Evolutionary conservation across 2,888 invertebrate species (phyloP), one percentile per base, ranked within the genome.

Genomic region (Epiblema foenella): DNA sequence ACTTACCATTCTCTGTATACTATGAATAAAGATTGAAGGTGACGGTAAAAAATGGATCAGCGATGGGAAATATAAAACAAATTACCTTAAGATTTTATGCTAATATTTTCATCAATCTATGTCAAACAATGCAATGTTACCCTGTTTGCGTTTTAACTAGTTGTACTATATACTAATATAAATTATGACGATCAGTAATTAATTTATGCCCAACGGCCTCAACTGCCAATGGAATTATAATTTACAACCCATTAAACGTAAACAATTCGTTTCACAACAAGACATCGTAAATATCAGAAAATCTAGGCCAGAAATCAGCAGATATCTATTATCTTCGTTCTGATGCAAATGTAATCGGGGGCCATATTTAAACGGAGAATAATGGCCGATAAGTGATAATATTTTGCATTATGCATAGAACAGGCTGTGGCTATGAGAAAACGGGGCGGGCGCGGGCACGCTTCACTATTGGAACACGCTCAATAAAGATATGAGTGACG

Each of bases 311-410:
- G 65, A 58, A 49, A 57, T 57, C 57, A 57, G 56, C 8, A 46
- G 64, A 57, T 37, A 66, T 54, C 54, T 64, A 60, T 59, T 49
- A 66, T 54, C 64, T 64, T 20, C 15, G 9, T 15, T 39, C 64
- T 24, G 18, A 68, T 60, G 68, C 68, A 60, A 60, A 60, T 68
- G 20, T 51, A 54, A 54, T 54, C 60, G 42, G 15, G 8, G 42
- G 10, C 49, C 17, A 60, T 68, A 68, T 62, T 49, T 68, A 68
- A 68, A 68, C 51, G 59, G 39, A 1, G 12, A 56, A 56, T 68
- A 29, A 62, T 68, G 33, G 54, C 18, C 39, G 56, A 46, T 46
- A 46, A 46, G 46, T 46, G 46, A 56, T 54, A 62, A 68, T 33
- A 33, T 33, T 29, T 17, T 56, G 46, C 68, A 62, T 56, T 62